Conservation (phyloP, 2,113 vertebrate genomes). For the Mastomys natalensis region DNA sequence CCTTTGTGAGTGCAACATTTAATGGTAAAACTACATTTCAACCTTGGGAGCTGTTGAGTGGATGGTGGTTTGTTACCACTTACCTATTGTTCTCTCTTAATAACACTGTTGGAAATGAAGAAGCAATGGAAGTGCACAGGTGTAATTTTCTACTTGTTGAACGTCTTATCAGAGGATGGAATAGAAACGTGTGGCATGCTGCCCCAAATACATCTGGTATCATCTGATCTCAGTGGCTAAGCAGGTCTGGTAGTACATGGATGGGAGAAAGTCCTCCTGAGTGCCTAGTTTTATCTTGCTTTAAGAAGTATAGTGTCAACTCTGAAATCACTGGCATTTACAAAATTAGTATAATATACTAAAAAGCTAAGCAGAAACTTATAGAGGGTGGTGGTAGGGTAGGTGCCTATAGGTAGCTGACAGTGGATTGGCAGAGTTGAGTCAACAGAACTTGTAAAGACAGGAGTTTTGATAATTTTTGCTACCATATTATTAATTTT, state of each 20-base stretch:
- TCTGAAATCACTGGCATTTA: not conserved
- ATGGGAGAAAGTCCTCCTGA: not conserved
- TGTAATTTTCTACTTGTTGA: not conserved
- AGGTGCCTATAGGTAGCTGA: not conserved
- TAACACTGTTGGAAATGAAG: not conserved
- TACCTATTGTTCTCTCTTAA: slow-evolving; percentile 48
- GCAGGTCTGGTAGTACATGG: not conserved
- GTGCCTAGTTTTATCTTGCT: not conserved
- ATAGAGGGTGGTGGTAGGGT: too few relatives aligned
- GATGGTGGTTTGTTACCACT: not conserved
- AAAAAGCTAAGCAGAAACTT: not conserved
- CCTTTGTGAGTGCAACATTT: slow-evolving; percentile 24
- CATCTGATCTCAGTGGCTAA: too few relatives aligned
- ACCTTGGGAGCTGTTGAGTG: not conserved
- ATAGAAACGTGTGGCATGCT: not conserved
- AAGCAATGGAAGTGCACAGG: not conserved
- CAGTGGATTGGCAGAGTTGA: not conserved
- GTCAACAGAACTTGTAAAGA: not conserved
- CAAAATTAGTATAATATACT: not conserved
- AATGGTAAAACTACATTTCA: slow-evolving; percentile 22
- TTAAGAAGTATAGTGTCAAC: slow-evolving; percentile 12
- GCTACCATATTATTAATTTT: too few relatives aligned
- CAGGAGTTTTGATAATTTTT: not conserved
- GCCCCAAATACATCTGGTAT: not conserved
- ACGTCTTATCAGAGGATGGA: not conserved